Percentiles rank a stretch among this genome's conserved stretches.
Conservation (phyloP, 2,888 invertebrate genomes). For the Oscheius onirici region DNA sequence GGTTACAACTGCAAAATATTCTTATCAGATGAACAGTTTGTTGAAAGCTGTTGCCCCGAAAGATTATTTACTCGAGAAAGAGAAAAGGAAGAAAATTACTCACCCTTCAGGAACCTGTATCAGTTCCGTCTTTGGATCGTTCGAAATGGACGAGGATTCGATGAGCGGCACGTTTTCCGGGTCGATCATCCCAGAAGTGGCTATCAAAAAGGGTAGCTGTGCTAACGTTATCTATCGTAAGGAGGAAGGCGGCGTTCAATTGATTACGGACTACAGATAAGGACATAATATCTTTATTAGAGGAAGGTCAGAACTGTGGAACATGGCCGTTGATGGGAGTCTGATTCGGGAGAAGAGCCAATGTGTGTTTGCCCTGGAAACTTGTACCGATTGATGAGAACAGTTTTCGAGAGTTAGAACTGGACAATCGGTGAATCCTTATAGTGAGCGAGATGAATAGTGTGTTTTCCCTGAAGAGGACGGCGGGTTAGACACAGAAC, state of each 20-base stretch:
- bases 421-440: constrained; percentile 27
- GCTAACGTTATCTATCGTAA: constrained; percentile 4
- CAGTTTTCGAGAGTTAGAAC: constrained; percentile 2
- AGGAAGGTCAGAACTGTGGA: constrained; percentile 6
- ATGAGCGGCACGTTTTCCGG: neutral
- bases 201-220: neutral
- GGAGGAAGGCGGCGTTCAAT: constrained; percentile 8
- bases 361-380: constrained; percentile 50
- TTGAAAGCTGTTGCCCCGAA: neutral
- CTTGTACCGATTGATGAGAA: neutral
- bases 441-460: constrained; percentile 42
- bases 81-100: neutral
- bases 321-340: constrained; percentile 35
- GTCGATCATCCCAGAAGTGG: neutral
- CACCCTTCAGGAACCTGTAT: neutral
- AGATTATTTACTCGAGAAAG: neutral
- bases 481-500: neutral
- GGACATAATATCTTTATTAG: constrained; percentile 7
- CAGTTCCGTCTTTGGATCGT: neutral
- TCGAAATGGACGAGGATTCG: neutral
- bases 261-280: constrained; percentile 11
- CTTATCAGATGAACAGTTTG: neutral
- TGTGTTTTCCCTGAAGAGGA: constrained; percentile 43
- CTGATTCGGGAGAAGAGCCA: constrained; percentile 47
- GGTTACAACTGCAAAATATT: constrained; percentile 7